phyloP scores from a whole-genome alignment of 2,888 invertebrate genomes.

The Scaptomyza parva region DNA sequence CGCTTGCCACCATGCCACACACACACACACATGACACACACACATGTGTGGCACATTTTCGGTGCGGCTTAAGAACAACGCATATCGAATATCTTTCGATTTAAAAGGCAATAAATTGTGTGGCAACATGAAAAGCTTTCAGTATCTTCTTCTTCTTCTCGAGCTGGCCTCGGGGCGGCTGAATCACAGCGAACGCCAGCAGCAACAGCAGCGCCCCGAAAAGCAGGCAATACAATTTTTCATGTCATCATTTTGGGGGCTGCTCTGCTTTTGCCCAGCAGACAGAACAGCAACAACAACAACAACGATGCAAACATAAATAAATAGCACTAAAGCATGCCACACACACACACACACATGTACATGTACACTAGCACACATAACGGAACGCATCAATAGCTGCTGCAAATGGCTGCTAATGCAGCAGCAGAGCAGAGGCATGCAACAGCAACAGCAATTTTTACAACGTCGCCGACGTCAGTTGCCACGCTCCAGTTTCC shows the following conservation, averaged over 20 bases:
- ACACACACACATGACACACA: too few species aligned
- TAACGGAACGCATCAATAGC: slow-evolving; percentile 59
- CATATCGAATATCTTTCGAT: slow-evolving; percentile 74
- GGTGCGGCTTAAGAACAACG: slow-evolving; percentile 60
- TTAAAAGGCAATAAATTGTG: slow-evolving; percentile 70
- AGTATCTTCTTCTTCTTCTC: too few species aligned
- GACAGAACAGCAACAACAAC: slow-evolving; percentile 33
- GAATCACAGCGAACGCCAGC: slow-evolving; percentile 49
- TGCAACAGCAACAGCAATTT: slow-evolving; percentile 63
- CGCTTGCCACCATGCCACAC: neutral
- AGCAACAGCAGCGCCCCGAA: slow-evolving; percentile 58
- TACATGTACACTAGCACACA: too few species aligned
- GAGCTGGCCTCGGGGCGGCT: slow-evolving; percentile 22
- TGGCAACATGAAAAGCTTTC: slow-evolving; percentile 35
- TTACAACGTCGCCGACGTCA: slow-evolving; percentile 47
- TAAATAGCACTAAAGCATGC: slow-evolving; percentile 65
- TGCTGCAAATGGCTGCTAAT: slow-evolving; percentile 77
- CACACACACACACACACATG: slow-evolving; percentile 29
- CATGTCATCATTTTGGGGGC: slow-evolving; percentile 72
- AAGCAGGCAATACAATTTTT: slow-evolving; percentile 70
- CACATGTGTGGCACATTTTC: slow-evolving; percentile 29
- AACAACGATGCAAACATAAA: slow-evolving; percentile 61
- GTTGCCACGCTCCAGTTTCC: slow-evolving; percentile 76
- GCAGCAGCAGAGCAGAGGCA: slow-evolving; percentile 67
- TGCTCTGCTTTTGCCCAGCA: slow-evolving; percentile 52